These are phyloP conservation scores for Hypotaenidia okinawae DNA, from an alignment of 2,797 vertebrate species.

Conservation along the genomic window DNA sequence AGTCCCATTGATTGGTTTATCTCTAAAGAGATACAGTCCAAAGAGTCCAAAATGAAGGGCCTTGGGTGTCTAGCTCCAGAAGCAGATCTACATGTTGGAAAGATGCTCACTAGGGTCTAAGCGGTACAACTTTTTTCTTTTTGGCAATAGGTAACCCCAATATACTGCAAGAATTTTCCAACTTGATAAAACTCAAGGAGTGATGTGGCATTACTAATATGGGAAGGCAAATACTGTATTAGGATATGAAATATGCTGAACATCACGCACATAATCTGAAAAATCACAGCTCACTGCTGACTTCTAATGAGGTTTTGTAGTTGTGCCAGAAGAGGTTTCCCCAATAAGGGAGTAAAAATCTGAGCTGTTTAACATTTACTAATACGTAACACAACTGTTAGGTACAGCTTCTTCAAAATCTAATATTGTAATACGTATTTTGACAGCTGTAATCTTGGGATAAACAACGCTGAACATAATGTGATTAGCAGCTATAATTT, in stretches of 20 bases:
- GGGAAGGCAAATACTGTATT: not conserved
- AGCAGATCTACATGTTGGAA: not conserved
- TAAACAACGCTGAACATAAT: constrained; percentile 40
- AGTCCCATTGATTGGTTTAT: not conserved
- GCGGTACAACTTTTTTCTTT: not conserved
- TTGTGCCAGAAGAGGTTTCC: constrained; percentile 8
- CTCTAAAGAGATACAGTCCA: not conserved
- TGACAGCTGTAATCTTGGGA: not conserved
- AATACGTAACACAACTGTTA: not conserved
- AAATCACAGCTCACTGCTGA: constrained; percentile 3
- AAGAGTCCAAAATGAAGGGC: not conserved
- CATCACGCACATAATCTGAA: not conserved
- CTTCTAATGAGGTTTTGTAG: constrained; percentile 42
- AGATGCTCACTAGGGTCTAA: not conserved
- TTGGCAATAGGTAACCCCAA: not conserved
- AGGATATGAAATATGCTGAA: not conserved
- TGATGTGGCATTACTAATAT: not conserved
- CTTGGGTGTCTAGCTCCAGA: not conserved
- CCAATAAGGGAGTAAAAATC: constrained; percentile 22
- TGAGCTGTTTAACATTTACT: constrained; percentile 17
- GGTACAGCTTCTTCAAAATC: constrained; percentile 2
- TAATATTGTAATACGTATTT: constrained; percentile 6
- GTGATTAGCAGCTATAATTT: constrained; percentile 48
- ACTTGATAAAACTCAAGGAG: not conserved
- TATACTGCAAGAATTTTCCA: not conserved